Evolutionary conservation across 2,113 vertebrate genomes (phyloP).

Genomic region (Sebastes fasciatus): DNA sequence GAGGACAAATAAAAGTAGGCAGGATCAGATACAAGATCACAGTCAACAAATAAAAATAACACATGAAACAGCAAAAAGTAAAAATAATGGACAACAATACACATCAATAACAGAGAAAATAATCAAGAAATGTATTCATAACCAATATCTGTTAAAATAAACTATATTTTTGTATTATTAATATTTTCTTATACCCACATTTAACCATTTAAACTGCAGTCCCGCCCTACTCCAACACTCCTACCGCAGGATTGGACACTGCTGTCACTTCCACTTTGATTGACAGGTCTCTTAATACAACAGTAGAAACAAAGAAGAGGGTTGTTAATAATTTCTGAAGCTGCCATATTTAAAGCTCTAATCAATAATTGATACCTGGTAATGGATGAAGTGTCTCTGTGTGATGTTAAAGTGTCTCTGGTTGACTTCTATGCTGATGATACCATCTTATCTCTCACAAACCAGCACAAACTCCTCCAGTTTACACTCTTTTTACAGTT

Average conservation of each 20-base stretch:
- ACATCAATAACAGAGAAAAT: no score
- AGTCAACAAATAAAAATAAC: no score
- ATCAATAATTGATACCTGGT: conserved; percentile 24
- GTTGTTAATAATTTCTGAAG: conserved; percentile 13
- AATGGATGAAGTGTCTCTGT: background rate
- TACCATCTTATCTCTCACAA: background rate
- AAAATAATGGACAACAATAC: no score
- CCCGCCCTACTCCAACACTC: background rate
- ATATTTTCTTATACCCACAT: background rate
- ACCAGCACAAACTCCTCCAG: background rate
- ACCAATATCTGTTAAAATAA: background rate
- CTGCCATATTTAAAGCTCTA: background rate
- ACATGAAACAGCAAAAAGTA: no score
- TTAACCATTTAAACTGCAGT: background rate
- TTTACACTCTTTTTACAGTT: no score
- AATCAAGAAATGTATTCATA: background rate
- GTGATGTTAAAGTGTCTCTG: background rate
- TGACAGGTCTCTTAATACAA: background rate
- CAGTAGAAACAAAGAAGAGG: background rate
- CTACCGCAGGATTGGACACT: background rate
- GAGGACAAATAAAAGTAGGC: no score
- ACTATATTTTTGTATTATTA: background rate
- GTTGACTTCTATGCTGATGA: background rate
- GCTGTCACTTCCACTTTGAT: background rate
- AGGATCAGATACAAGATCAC: no score